Evolutionary conservation across 2,797 vertebrate species (phyloP), one percentile per base, ranked within the genome.

Genomic region (Hoplostethus atlanticus): DNA sequence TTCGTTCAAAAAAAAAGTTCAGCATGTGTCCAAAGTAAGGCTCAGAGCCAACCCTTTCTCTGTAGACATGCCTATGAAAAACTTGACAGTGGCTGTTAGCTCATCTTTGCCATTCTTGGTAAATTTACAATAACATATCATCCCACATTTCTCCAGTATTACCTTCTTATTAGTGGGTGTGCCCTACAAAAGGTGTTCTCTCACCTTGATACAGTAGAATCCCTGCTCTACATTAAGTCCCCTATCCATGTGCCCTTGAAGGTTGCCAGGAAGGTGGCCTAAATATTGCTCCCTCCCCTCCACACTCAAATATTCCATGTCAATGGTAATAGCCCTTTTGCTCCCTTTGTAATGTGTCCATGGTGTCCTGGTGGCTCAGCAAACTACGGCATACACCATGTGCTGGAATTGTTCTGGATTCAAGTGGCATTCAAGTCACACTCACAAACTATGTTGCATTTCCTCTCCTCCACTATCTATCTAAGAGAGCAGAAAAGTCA

Each of bases 201-300:
- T 86, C 77, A 81, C 75, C 73, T 79, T 79, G 61, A 60, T 42
- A 60, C 53, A 40, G 48, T 7, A 53, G n/a, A 34, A 51, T 53
- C 56, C 13, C 68, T 60, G 82, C 68, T 81, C 82, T 48, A 76
- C 71, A 76, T 73, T 63, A 47, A 62, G 31, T 71, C 73, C 71
- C 68, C 57, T 40, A 46, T 59, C 62, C 62, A 12, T 55, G 68
- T 81, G 84, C 38, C 83, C 90, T 91, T 89, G 68, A 73, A 62
- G 58, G 65, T 67, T 79, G 56, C 38, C 40, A 72, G 66, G 70
- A 84, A 86, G 74, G 84, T 84, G 85, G 76, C 86, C 85, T 85
- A 75, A 80, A 89, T 77, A 68, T 68, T 28, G 17, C 62, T 85
- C 64, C 73, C 74, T 77, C 62, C 46, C 68, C 68, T 83, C 75